Percentiles rank a stretch among this genome's conserved stretches.
These are phyloP conservation scores for Periparus ater DNA, from an alignment of 2,797 vertebrate genomes.

Conservation along the genomic window DNA sequence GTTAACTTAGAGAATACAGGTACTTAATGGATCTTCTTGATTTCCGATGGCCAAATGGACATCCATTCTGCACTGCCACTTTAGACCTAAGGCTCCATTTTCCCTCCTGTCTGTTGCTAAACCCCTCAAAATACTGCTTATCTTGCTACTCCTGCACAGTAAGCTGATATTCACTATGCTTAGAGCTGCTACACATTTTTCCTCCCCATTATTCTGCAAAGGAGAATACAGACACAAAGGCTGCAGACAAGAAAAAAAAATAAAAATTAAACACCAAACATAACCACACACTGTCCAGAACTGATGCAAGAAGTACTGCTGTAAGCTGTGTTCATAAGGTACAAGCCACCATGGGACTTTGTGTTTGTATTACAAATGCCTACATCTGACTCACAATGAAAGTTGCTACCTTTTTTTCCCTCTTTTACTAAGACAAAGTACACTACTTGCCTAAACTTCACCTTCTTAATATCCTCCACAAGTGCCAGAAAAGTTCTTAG, in stretches of 20 bases:
- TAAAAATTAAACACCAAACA: not conserved
- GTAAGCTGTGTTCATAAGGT: not conserved
- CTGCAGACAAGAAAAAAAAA: not conserved
- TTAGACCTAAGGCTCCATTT: not conserved
- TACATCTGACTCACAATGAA: not conserved
- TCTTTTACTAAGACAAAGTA: not conserved
- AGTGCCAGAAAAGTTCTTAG: not conserved
- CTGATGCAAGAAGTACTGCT: not conserved
- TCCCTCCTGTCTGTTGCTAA: not conserved
- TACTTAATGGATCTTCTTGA: not conserved
- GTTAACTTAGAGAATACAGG: not conserved
- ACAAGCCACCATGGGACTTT: not conserved
- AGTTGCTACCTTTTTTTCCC: not conserved
- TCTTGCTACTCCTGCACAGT: not conserved
- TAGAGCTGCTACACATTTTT: not conserved
- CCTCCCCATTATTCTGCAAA: not conserved
- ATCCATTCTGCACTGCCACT: accelerated
- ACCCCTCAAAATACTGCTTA: not conserved
- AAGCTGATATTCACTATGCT: not conserved
- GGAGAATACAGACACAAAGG: not conserved
- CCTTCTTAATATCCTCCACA: not conserved
- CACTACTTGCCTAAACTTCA: not conserved
- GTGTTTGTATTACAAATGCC: not conserved
- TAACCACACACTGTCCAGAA: not conserved
- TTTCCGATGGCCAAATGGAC: not conserved